phyloP scores from a whole-genome alignment of 2,888 invertebrate genomes.

The Lithophane socia region DNA sequence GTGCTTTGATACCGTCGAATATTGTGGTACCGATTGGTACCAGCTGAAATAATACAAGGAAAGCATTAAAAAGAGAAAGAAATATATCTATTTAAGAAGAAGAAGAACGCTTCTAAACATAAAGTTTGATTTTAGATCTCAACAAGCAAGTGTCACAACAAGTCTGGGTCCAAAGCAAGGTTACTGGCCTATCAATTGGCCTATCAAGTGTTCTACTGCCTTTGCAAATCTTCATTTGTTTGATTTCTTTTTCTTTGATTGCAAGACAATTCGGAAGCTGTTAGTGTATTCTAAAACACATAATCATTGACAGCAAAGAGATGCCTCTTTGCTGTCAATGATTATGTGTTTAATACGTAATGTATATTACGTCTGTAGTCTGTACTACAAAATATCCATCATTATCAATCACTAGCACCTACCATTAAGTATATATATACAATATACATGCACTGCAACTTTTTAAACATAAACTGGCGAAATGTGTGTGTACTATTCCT shows the following conservation, averaged over 20 bases:
- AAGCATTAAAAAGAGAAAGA: background rate
- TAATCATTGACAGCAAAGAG: too few species aligned
- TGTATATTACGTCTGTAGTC: background rate
- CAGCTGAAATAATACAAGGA: slow-evolving; percentile 90
- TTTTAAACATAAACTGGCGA: too few species aligned
- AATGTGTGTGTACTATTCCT: background rate
- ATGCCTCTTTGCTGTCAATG: too few species aligned
- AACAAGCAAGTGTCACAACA: background rate
- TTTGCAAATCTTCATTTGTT: background rate
- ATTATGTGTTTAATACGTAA: too few species aligned
- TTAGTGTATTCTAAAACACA: background rate
- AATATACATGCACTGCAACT: too few species aligned
- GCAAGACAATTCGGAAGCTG: background rate
- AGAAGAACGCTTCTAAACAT: background rate
- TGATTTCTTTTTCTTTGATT: background rate
- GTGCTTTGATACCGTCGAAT: slow-evolving; percentile 94
- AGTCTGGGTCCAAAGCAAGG: background rate
- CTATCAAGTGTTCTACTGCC: background rate
- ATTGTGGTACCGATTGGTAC: slow-evolving; percentile 96
- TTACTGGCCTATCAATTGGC: background rate
- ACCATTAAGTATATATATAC: too few species aligned
- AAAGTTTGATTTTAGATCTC: background rate
- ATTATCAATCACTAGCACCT: background rate
- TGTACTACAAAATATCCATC: background rate
- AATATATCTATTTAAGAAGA: background rate